Evolutionary conservation across 2,797 vertebrate species (phyloP), one percentile per base, ranked within the genome.

Genomic region (Microhierax caerulescens): DNA sequence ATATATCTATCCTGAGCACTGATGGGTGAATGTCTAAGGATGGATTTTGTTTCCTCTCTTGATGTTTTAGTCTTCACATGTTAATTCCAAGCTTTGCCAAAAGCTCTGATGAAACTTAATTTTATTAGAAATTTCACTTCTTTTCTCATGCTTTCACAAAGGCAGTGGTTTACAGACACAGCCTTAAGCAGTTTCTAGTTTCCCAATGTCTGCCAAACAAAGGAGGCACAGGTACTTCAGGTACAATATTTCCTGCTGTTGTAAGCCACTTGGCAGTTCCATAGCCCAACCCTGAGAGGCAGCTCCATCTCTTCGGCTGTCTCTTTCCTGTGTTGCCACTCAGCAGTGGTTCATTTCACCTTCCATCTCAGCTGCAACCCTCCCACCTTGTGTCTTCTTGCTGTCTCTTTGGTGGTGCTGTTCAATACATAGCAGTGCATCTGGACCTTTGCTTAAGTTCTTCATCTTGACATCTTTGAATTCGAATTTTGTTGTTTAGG

Each of bases 111-210:
- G 83, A 56, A 81, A 69, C 81, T 81, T 61, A 43, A 32, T 82
- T 93, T 82, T 85, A 76, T 84, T 72, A 53, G 68, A 77, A 83
- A 25, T 76, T 61, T 80, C 37, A 57, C 41, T 65, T 87, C 43
- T 60, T 77, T 56, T 82, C 45, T 64, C 1, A 0, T 61, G 36
- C 25, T 63, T 78, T 61, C 65, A 25, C 85, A 68, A 90, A 90
- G 34, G 45, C 54, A 53, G 11, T 53, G 69, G n/a, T 67, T 95
- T 92, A 73, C 24, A 90, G 86, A 25, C 34, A 14, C 5, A 82
- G 86, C 92, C 83, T 19, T 23, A 32, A 65, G 94, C 81, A 83
- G 75, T 68, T 85, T 57, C 51, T 50, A 27, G 63, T 56, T 81
- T 85, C 75, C 56, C 56, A 13, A n/a, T 14, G 16, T n/a, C 65